Evolutionary conservation across 2,113 vertebrate genomes (phyloP).

Genomic region (Platysternon megacephalum): DNA sequence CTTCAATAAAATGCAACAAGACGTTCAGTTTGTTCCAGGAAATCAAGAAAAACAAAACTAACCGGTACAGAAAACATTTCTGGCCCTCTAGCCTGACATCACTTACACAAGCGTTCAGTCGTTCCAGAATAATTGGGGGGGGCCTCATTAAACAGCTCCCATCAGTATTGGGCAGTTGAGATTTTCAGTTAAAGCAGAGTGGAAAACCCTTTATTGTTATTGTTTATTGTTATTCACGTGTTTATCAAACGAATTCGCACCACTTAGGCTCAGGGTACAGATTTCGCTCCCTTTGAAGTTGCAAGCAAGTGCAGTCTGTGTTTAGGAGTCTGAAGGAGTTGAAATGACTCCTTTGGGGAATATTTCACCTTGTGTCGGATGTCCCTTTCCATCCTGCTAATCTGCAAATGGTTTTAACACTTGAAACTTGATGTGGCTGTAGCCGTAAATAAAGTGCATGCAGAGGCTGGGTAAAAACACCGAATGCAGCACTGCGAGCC

Average conservation of each 20-base stretch:
- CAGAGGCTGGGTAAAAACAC: background rate
- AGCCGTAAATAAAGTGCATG: background rate
- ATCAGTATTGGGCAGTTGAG: background rate
- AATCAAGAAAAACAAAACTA: background rate
- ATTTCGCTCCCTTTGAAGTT: background rate
- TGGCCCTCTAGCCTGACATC: background rate
- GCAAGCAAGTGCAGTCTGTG: background rate
- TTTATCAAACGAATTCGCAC: background rate
- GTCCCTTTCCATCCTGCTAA: too few relatives aligned
- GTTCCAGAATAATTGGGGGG: background rate
- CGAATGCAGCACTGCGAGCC: background rate
- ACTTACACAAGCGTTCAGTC: background rate
- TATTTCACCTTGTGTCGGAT: background rate
- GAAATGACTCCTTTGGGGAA: background rate
- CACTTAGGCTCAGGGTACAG: background rate
- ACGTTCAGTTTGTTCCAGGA: background rate
- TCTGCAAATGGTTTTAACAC: background rate
- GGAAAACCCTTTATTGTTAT: background rate
- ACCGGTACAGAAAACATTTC: background rate
- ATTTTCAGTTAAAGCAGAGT: background rate
- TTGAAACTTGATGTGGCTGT: background rate
- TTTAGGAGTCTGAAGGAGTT: background rate
- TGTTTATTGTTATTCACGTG: background rate
- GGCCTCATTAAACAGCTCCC: background rate
- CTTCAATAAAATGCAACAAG: background rate